phyloP scores from a whole-genome alignment of 2,113 vertebrate genomes.

The Peromyscus californicus region DNA sequence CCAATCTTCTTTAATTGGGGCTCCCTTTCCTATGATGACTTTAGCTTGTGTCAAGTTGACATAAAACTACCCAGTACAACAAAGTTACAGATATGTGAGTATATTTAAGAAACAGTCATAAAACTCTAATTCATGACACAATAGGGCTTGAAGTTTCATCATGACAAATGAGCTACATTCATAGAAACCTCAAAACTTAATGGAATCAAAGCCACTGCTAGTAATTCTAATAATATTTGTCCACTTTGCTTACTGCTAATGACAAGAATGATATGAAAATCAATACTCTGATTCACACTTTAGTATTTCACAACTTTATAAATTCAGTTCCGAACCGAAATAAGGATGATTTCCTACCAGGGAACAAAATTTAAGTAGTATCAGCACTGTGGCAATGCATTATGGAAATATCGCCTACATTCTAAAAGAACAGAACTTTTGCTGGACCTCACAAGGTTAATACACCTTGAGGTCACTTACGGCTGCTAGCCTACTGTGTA shows the following conservation, averaged over 20 bases:
- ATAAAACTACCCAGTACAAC: not conserved
- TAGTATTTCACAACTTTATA: slow-evolving; percentile 61
- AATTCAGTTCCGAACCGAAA: slow-evolving; percentile 57
- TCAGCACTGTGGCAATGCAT: not conserved
- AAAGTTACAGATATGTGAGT: not conserved
- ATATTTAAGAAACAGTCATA: slow-evolving; percentile 27
- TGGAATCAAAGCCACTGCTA: slow-evolving; percentile 24
- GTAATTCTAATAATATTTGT: slow-evolving; percentile 30
- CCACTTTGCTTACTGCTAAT: slow-evolving; percentile 30
- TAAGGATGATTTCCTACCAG: slow-evolving; percentile 48
- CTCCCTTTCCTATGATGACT: not conserved
- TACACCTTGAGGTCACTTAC: not conserved
- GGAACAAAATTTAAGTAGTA: slow-evolving; percentile 31
- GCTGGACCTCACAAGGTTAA: not conserved
- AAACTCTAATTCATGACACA: not conserved
- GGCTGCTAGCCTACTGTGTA: not conserved
- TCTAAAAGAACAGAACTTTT: not conserved
- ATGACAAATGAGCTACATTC: slow-evolving; percentile 53
- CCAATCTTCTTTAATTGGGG: not conserved
- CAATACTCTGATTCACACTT: slow-evolving; percentile 51
- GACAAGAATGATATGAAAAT: slow-evolving; percentile 36
- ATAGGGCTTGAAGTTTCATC: slow-evolving; percentile 31
- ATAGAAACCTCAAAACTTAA: slow-evolving; percentile 63
- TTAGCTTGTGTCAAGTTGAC: not conserved
- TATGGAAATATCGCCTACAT: not conserved